phyloP scores from a whole-genome alignment of 2,797 vertebrate genomes.

The Eupleurogrammus muticus region DNA sequence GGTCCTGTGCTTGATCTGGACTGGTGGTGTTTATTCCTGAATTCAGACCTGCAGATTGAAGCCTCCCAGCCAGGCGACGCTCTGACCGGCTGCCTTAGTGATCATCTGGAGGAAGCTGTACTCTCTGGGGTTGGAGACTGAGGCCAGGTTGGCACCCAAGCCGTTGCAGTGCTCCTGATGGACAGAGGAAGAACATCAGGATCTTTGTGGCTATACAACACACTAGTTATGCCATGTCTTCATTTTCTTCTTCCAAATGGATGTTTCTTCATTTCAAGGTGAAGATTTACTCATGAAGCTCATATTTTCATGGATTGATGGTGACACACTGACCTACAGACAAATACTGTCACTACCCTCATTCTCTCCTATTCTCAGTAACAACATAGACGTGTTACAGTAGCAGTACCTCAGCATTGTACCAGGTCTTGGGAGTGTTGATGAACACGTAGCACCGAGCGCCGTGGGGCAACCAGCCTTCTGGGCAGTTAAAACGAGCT shows the following conservation, averaged over 20 bases:
- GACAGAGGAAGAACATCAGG: neutral
- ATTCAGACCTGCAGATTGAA: slow-evolving; percentile 44
- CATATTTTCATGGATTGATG: neutral
- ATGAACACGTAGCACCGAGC: slow-evolving; percentile 20
- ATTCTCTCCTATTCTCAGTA: neutral
- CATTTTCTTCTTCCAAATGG: neutral
- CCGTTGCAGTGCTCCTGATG: slow-evolving; percentile 33
- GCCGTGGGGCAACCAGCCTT: slow-evolving; percentile 8
- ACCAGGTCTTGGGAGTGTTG: slow-evolving; percentile 12
- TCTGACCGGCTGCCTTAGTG: neutral
- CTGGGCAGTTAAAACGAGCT: slow-evolving; percentile 30
- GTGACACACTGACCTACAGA: too few relatives aligned
- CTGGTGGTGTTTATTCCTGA: neutral
- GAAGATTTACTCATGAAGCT: neutral
- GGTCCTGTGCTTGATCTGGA: neutral
- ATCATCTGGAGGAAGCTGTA: slow-evolving; percentile 38
- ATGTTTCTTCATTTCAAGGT: neutral
- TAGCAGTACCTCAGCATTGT: slow-evolving; percentile 30
- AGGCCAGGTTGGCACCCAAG: slow-evolving; percentile 33
- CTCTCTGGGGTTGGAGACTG: slow-evolving; percentile 8
- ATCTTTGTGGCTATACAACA: neutral
- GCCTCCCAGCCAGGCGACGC: slow-evolving; percentile 38
- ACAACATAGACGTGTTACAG: neutral
- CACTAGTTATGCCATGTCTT: neutral
- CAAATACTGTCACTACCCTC: too few relatives aligned